Percentiles rank a stretch among this genome's conserved stretches.
Evolutionary conservation across 2,888 invertebrate genomes (phyloP).

Genomic region (Drosophila nr. perissopoda): DNA sequence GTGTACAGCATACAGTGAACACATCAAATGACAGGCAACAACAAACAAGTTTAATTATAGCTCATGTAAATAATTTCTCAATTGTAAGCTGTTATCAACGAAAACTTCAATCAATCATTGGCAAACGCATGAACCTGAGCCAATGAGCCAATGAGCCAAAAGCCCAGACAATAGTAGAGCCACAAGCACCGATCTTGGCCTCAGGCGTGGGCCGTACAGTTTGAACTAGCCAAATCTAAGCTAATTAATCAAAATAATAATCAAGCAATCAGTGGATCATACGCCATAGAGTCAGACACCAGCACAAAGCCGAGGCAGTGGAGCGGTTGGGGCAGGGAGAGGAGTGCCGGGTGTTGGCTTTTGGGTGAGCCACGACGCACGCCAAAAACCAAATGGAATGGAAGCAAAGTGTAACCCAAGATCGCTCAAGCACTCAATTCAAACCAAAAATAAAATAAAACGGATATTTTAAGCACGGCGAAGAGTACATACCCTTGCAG

Average conservation of each 20-base stretch:
- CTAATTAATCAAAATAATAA: slow-evolving; percentile 84
- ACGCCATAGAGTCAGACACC: slow-evolving; percentile 55
- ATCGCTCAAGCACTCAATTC: slow-evolving; percentile 51
- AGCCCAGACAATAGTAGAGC: slow-evolving; percentile 41
- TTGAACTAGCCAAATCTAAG: slow-evolving; percentile 81
- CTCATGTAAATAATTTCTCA: slow-evolving; percentile 82
- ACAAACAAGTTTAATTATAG: slow-evolving; percentile 82
- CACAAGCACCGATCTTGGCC: slow-evolving; percentile 43
- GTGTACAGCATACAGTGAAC: slow-evolving; percentile 49
- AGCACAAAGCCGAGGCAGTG: slow-evolving; percentile 45
- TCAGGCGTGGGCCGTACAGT: slow-evolving; percentile 76
- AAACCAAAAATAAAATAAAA: slow-evolving; percentile 12
- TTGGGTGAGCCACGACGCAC: slow-evolving; percentile 77
- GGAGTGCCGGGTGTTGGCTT: neutral
- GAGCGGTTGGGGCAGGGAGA: neutral
- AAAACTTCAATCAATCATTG: slow-evolving; percentile 82
- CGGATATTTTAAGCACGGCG: neutral
- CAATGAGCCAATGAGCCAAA: slow-evolving; percentile 49
- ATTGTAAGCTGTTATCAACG: slow-evolving; percentile 81
- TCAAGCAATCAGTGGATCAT: slow-evolving; percentile 82
- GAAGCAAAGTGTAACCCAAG: slow-evolving; percentile 71
- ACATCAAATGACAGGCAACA: slow-evolving; percentile 76
- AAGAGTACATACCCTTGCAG: neutral
- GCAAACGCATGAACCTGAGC: slow-evolving; percentile 74
- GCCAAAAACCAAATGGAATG: slow-evolving; percentile 62